These are phyloP conservation scores for Pachliopta kotzebuea DNA, from an alignment of 2,888 invertebrate genomes.

Conservation along the genomic window DNA sequence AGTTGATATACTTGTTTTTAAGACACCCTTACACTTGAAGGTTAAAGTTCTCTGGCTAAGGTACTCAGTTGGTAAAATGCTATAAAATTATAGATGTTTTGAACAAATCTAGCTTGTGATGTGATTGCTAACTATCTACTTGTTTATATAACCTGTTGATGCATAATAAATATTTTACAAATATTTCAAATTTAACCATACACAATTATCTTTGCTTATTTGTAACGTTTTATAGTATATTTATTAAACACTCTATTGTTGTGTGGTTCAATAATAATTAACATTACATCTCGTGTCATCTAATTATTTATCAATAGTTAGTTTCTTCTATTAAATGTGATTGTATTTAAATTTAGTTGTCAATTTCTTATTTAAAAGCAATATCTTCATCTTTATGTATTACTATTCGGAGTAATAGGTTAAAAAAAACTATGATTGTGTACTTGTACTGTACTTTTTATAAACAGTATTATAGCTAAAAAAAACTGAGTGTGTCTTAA, in stretches of 20 bases:
- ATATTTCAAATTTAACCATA: constrained; percentile 41
- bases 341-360: constrained; percentile 60
- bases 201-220: constrained; percentile 61
- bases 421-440: constrained; percentile 17
- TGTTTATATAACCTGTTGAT: constrained; percentile 64
- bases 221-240: constrained; percentile 45
- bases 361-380: constrained; percentile 60
- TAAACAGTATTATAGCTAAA: constrained; percentile 28
- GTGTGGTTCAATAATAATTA: constrained; percentile 36
- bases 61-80: constrained; percentile 10
- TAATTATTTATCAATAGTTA: constrained; percentile 49
- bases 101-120: constrained; percentile 56
- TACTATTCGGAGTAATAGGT: constrained; percentile 30
- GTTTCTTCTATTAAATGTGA: constrained; percentile 52
- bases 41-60: neutral
- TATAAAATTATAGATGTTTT: constrained; percentile 42
- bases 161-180: constrained; percentile 69
- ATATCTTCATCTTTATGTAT: constrained; percentile 43
- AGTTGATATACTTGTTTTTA: too few relatives aligned
- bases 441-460: constrained; percentile 17
- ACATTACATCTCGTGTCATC: constrained; percentile 36
- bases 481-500: constrained; percentile 12
- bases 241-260: constrained; percentile 31
- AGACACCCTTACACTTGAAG: neutral
- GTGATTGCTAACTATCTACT: constrained; percentile 43